phyloP scores from a whole-genome alignment of 2,797 vertebrate species.

The Mormyrops boulengeri region DNA sequence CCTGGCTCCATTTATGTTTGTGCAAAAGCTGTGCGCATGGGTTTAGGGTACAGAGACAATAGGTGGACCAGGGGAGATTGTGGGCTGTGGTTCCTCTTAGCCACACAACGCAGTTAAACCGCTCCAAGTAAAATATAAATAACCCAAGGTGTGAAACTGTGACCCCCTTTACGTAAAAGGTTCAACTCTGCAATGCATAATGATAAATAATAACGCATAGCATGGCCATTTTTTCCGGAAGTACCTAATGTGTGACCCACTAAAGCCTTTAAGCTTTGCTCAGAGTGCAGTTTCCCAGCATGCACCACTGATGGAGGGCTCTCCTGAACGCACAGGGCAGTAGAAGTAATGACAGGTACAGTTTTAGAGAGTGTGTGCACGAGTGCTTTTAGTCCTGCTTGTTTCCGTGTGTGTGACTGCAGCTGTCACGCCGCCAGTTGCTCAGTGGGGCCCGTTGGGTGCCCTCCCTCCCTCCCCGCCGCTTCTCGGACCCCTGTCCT shows the following conservation, averaged over 20 bases:
- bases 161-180: background rate
- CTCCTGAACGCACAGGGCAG: background rate
- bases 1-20: background rate
- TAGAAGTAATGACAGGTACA: background rate
- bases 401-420: background rate
- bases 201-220: background rate
- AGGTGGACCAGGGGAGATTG: background rate
- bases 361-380: background rate
- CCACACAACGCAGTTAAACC: background rate
- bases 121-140: background rate
- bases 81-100: background rate
- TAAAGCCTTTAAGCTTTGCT: background rate
- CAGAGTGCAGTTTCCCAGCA: conserved; percentile 4
- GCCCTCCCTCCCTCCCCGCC: no score
- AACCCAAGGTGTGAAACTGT: background rate
- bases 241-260: background rate
- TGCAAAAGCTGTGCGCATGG: background rate
- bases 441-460: background rate
- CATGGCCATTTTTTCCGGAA: background rate
- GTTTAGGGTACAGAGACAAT: background rate
- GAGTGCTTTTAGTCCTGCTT: conserved; percentile 15
- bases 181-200: background rate
- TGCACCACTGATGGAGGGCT: background rate
- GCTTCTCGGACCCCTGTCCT: background rate
- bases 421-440: background rate